Evolutionary conservation across 2,113 vertebrate genomes (phyloP).

Genomic region (Phyllopteryx taeniolatus): DNA sequence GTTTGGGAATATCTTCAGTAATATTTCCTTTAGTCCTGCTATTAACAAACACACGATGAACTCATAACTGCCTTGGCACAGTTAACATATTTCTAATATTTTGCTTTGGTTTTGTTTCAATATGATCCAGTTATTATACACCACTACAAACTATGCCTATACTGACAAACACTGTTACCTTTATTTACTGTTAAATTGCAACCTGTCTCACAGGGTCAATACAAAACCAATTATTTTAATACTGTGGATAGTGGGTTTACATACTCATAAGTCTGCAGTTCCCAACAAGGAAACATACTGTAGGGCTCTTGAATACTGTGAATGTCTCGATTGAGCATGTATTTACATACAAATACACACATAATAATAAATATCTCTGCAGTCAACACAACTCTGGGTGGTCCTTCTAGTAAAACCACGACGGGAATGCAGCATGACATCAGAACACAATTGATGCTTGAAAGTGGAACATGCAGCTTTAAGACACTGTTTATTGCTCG

Average conservation of each 20-base stretch:
- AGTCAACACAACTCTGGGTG: slow-evolving; percentile 24
- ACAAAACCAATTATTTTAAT: not conserved
- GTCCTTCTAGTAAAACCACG: slow-evolving; percentile 14
- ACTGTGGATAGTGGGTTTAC: not conserved
- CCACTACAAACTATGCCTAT: not conserved
- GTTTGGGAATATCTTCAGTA: not conserved
- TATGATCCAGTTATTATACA: not conserved
- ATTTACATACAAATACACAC: slow-evolving; percentile 6
- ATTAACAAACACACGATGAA: not conserved
- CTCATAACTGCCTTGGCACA: not conserved
- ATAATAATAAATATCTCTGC: slow-evolving; percentile 21
- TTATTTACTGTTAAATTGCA: not conserved
- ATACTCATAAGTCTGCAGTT: not conserved
- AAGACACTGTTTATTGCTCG: slow-evolving; percentile 22
- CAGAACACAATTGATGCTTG: slow-evolving; percentile 13
- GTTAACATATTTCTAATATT: not conserved
- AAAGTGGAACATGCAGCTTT: slow-evolving; percentile 9
- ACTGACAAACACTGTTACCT: too few relatives aligned
- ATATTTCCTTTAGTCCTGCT: not conserved
- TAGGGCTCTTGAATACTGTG: not conserved
- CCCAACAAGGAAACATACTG: not conserved
- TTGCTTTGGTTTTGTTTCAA: not conserved
- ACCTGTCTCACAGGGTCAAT: not conserved
- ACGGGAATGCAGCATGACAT: slow-evolving; percentile 12
- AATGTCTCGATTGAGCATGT: not conserved